A percentile compares a stretch with the other conserved stretches of the same genome.
Conservation (phyloP, 2,113 vertebrate species). For the Tachycineta bicolor region DNA sequence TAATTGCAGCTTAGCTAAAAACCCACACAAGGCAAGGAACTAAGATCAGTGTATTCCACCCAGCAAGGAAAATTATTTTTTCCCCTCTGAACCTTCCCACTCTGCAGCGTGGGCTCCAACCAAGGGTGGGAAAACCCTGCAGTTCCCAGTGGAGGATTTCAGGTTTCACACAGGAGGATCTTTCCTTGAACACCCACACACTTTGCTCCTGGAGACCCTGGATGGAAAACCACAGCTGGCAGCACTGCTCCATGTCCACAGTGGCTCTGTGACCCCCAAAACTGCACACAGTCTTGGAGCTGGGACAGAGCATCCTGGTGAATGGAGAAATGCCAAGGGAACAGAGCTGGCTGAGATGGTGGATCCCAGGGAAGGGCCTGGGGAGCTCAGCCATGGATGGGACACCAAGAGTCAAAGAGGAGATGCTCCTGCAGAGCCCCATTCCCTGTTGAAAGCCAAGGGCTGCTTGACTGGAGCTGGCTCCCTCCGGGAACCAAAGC, state of each 20-base stretch:
- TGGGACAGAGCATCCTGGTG: not conserved
- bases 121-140: not conserved
- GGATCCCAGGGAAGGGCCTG: not conserved
- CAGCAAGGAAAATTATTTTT: not conserved
- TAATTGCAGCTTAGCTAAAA: not conserved
- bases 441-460: not conserved
- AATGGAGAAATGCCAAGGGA: rapidly evolving
- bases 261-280: not conserved
- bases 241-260: rapidly evolving
- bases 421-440: not conserved
- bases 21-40: not conserved
- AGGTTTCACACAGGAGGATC: not conserved
- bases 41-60: not conserved
- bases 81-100: not conserved
- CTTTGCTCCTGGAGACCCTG: not conserved
- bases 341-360: not conserved
- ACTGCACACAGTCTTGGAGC: rapidly evolving
- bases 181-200: not conserved
- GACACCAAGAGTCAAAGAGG: not conserved
- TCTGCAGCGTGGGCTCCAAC: rapidly evolving
- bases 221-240: not conserved
- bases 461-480: not conserved
- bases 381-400: not conserved
- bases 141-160: rapidly evolving
- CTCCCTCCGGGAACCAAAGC: not conserved